A percentile compares a stretch with the other conserved stretches of the same genome.
phyloP scores from a whole-genome alignment of 1,140 invertebrate species.

The Kradibia gibbosae region DNA sequence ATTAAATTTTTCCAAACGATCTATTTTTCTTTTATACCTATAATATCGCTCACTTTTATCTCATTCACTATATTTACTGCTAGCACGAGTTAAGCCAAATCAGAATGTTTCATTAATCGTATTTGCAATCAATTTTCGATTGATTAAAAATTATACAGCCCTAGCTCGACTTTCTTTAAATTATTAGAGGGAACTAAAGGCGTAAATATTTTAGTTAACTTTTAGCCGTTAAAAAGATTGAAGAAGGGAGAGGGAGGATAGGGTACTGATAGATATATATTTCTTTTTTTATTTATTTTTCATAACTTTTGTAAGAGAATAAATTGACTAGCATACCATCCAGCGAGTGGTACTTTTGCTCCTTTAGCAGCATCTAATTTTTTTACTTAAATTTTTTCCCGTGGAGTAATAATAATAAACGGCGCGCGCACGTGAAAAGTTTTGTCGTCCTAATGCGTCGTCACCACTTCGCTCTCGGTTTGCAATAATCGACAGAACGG shows the following conservation, averaged over 20 bases:
- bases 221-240: slow-evolving; percentile 44
- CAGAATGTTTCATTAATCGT: slow-evolving; percentile 4
- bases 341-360: slow-evolving; percentile 43
- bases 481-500: slow-evolving; percentile 34
- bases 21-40: neutral
- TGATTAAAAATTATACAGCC: slow-evolving; percentile 46
- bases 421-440: slow-evolving; percentile 36
- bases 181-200: slow-evolving; percentile 41
- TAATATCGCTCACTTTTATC: slow-evolving; percentile 22
- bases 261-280: slow-evolving; percentile 15
- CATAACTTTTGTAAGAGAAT: slow-evolving; percentile 50
- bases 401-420: slow-evolving; percentile 43
- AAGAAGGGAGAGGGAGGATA: slow-evolving; percentile 3
- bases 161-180: slow-evolving; percentile 40
- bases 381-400: slow-evolving; percentile 51
- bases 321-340: slow-evolving; percentile 68
- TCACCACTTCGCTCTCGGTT: slow-evolving; percentile 15
- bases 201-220: slow-evolving; percentile 45
- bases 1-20: neutral
- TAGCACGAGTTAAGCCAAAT: neutral
- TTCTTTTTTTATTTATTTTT: slow-evolving; percentile 42
- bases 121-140: slow-evolving; percentile 22
- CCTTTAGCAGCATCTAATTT: slow-evolving; percentile 54
- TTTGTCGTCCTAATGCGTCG: slow-evolving; percentile 37
- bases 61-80: slow-evolving; percentile 32